Percentiles rank a stretch among this genome's conserved stretches.
These are phyloP conservation scores for Anneissia japonica DNA, from an alignment of 35 echinoderm and acorn worm species.

Conservation along the genomic window DNA sequence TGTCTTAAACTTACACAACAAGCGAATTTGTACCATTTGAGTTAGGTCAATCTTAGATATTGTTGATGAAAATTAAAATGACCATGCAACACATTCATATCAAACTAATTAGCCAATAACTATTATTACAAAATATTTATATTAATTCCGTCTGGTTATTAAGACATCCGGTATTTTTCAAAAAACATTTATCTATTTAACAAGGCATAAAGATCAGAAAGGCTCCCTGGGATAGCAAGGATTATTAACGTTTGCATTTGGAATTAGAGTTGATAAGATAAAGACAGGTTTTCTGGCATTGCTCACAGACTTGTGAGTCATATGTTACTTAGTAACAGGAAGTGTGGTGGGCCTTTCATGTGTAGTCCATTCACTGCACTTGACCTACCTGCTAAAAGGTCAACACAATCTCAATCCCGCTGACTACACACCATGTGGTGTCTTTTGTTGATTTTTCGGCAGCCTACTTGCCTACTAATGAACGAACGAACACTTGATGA, in stretches of 20 bases:
- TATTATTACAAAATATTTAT: not conserved
- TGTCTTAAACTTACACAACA: too few species aligned
- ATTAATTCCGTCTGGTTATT: not conserved
- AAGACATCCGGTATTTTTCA: not conserved
- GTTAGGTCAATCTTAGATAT: too few species aligned
- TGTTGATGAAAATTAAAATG: too few species aligned
- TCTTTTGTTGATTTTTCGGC: not conserved
- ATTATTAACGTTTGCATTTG: too few species aligned
- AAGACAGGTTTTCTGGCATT: too few species aligned
- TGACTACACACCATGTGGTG: not conserved
- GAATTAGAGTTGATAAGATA: too few species aligned
- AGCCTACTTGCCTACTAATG: too few species aligned
- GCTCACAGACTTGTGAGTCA: not conserved
- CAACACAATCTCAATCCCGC: not conserved
- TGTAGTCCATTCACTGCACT: not conserved
- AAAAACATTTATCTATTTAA: not conserved
- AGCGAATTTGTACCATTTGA: too few species aligned
- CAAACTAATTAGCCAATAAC: not conserved
- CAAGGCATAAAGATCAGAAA: not conserved
- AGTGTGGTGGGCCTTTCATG: not conserved
- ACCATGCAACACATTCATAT: too few species aligned
- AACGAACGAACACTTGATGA: too few species aligned
- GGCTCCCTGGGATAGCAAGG: not conserved
- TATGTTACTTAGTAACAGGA: not conserved
- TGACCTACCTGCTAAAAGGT: not conserved